Base-by-base conservation (phyloP, 2,888 invertebrate species). In the Dryobotodes eremita region DNA sequence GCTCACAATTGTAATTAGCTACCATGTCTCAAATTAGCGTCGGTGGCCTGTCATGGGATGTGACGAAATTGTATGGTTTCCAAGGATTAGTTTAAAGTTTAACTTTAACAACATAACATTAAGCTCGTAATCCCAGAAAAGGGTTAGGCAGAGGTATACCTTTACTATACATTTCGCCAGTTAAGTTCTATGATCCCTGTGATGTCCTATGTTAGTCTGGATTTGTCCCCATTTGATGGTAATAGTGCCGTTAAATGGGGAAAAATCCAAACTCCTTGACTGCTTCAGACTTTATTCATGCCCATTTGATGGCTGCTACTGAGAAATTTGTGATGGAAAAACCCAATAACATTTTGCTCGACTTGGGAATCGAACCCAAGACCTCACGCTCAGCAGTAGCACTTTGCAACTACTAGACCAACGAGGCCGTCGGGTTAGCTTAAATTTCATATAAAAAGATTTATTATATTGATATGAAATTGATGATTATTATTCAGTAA, bases 1-100 rank as follows among this genome's bases (percentile, higher is more conserved):
- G 46, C 75, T 79, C 23, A 77, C 65, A 5, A 66, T 66, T 64
- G 70, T 66, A 83, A 86, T 88, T 82, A 84, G 69, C 31, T 57
- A 65, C n/a, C 65, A 59, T 69, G 68, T 76, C 70, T 74, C 26
- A 80, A 78, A 87, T 75, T 69, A 81, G 53, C 13, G 2, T 74
- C 36, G 31, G 17, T 46, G n/a, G 15, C 23, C n/a, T 62, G 15
- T 64, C 53, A 23, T 62, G 26, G 36, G 2, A 50, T 62, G 50
- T 13, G 26, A 11, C 1, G 20, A 75, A 65, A 74, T 65, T 26
- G 6, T 15, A 26, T 1, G 4, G 10, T 17, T 46, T 4, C 1
- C 1, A 36, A 61, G 42, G 4, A 31, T 10, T 36, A 17, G 23
- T 66, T 66, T 23, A 36, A 65, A 53, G 15, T 20, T 17, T 26